A percentile compares a stretch with the other conserved stretches of the same genome.
Evolutionary conservation across 1,140 invertebrate species (phyloP).

Genomic region (Lordiphosa mommai): DNA sequence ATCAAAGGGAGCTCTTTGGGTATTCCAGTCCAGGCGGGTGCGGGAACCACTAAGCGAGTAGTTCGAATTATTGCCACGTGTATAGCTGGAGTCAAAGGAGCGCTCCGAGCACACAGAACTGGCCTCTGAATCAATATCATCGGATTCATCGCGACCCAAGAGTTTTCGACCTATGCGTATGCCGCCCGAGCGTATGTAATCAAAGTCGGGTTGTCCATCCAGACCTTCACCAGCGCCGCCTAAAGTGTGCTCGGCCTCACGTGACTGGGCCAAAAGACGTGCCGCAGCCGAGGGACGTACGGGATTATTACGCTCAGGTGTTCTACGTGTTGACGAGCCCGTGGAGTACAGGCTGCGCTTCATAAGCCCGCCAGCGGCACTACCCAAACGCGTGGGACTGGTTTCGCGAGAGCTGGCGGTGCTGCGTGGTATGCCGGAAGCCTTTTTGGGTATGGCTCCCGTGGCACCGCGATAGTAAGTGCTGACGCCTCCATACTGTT

Average conservation of each 20-base stretch:
- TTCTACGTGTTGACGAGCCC: constrained; percentile 76
- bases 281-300: constrained; percentile 87
- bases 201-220: constrained; percentile 71
- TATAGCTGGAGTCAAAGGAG: constrained; percentile 89
- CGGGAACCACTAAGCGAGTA: constrained; percentile 91
- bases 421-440: constrained; percentile 88
- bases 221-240: constrained; percentile 84
- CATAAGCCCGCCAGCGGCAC: constrained; percentile 41
- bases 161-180: constrained; percentile 68
- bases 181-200: constrained; percentile 59
- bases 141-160: constrained; percentile 84
- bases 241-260: constrained; percentile 92
- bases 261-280: constrained; percentile 90
- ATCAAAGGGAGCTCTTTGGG: constrained; percentile 81
- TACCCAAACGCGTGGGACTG: constrained; percentile 80
- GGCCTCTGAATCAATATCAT: constrained; percentile 95
- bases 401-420: constrained; percentile 85
- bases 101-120: constrained; percentile 96
- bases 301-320: constrained; percentile 81
- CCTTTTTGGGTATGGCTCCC: constrained; percentile 80
- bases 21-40: constrained; percentile 84
- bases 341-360: constrained; percentile 72
- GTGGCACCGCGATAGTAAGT: constrained; percentile 71
- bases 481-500: constrained; percentile 80
- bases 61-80: constrained; percentile 70